These are phyloP conservation scores for Laupala kohalensis DNA, from an alignment of 1,140 invertebrate genomes.

Conservation along the genomic window DNA sequence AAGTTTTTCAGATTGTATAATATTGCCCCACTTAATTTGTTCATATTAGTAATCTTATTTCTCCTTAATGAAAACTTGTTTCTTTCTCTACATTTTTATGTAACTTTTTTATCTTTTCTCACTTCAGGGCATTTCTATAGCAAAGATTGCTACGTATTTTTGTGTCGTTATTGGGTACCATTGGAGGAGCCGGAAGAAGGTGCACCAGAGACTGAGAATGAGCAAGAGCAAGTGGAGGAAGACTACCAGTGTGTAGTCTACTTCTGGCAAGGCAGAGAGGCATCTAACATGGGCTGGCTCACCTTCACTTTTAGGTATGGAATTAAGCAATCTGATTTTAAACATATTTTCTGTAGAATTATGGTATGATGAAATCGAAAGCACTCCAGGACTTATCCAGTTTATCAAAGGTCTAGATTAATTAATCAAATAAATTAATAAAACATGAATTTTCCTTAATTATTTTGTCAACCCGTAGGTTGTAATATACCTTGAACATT, in stretches of 20 bases:
- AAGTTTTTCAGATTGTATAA: no score
- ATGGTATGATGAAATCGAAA: no score
- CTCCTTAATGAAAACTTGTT: background rate
- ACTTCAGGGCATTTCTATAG: slow-evolving; percentile 69
- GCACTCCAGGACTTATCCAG: no score
- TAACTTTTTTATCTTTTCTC: no score
- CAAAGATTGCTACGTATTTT: slow-evolving; percentile 94
- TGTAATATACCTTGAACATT: no score
- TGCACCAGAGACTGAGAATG: slow-evolving; percentile 44
- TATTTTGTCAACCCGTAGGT: no score
- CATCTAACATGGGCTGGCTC: slow-evolving; percentile 98
- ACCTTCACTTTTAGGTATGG: slow-evolving; percentile 88
- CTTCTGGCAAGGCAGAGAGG: slow-evolving; percentile 97
- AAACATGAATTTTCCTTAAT: no score
- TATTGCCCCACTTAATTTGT: no score
- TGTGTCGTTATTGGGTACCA: slow-evolving; percentile 88
- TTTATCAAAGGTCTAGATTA: no score
- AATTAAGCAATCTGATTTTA: background rate
- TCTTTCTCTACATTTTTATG: background rate
- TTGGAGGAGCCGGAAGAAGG: slow-evolving; percentile 45
- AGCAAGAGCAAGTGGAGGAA: slow-evolving; percentile 57
- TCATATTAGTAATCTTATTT: no score
- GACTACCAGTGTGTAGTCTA: slow-evolving; percentile 95
- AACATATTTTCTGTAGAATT: no score
- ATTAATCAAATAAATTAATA: no score